Percentiles rank a stretch among this genome's conserved stretches.
Conservation (phyloP, 2,797 vertebrate species). For the Brachymystax lenok region DNA sequence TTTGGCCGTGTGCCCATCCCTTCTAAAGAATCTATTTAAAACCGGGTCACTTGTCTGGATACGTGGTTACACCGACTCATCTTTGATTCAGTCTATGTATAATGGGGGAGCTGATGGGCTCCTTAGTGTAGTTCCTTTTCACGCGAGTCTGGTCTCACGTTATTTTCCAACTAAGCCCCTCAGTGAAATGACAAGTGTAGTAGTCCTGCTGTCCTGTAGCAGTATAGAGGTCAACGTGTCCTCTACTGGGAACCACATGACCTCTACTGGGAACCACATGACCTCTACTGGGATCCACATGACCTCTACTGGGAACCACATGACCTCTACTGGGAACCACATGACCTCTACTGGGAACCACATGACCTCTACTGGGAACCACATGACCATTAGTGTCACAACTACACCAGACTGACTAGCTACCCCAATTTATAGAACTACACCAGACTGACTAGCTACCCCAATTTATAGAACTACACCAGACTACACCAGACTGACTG, state of each 20-base stretch:
- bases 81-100: slow-evolving; percentile 24
- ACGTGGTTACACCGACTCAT: slow-evolving; percentile 6
- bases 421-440: too few relatives aligned
- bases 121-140: neutral
- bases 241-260: slow-evolving; percentile 15
- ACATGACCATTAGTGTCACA: neutral
- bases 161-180: neutral
- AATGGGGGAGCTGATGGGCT: neutral
- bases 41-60: slow-evolving; percentile 33
- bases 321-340: too few relatives aligned
- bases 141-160: neutral
- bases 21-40: slow-evolving; percentile 44
- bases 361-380: too few relatives aligned
- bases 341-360: too few relatives aligned
- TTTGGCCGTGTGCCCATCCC: slow-evolving; percentile 18
- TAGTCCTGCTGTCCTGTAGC: neutral
- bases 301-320: too few relatives aligned
- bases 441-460: too few relatives aligned
- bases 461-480: too few relatives aligned
- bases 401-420: neutral
- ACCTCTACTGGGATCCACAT: too few relatives aligned
- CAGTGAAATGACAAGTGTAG: neutral
- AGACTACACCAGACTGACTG: too few relatives aligned
- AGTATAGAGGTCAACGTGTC: slow-evolving; percentile 11
- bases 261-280: too few relatives aligned